phyloP scores from a whole-genome alignment of 1,140 invertebrate species.

The Agrypnia vestita region DNA sequence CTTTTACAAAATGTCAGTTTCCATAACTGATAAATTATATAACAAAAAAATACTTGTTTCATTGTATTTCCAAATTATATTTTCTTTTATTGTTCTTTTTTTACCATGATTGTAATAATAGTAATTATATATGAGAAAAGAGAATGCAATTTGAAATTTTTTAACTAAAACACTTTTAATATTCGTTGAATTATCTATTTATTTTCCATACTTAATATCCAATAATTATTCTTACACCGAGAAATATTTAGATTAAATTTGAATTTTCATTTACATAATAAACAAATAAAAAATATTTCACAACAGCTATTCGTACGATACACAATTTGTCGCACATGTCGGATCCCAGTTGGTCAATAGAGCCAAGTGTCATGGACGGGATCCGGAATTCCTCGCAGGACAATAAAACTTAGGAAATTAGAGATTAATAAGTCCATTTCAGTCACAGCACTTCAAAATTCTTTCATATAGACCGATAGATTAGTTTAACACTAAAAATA shows the following conservation, averaged over 20 bases:
- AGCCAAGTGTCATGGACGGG: conserved; percentile 27
- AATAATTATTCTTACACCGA: conserved; percentile 44
- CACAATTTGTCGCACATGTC: neutral
- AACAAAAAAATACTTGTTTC: too few relatives aligned
- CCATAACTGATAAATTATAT: too few relatives aligned
- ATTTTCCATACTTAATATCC: conserved; percentile 28
- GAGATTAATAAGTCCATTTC: conserved; percentile 39
- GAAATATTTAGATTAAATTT: conserved; percentile 33
- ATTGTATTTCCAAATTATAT: neutral
- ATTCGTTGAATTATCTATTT: conserved; percentile 48
- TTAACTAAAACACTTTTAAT: conserved; percentile 34
- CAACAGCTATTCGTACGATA: conserved; percentile 16
- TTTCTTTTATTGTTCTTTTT: conserved; percentile 1
- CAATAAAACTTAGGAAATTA: conserved; percentile 32
- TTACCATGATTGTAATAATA: too few relatives aligned
- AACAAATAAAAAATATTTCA: conserved; percentile 50
- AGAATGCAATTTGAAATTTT: conserved; percentile 12
- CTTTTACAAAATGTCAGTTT: too few relatives aligned
- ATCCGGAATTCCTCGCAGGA: conserved; percentile 14
- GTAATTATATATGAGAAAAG: neutral
- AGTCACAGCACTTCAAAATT: conserved; percentile 44
- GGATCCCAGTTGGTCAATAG: conserved; percentile 12
- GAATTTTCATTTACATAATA: conserved; percentile 44
- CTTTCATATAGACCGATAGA: conserved; percentile 39
- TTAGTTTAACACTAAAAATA: conserved; percentile 35